Evolutionary conservation across 2,888 invertebrate genomes (phyloP).

Genomic region (Chalcis sispes): DNA sequence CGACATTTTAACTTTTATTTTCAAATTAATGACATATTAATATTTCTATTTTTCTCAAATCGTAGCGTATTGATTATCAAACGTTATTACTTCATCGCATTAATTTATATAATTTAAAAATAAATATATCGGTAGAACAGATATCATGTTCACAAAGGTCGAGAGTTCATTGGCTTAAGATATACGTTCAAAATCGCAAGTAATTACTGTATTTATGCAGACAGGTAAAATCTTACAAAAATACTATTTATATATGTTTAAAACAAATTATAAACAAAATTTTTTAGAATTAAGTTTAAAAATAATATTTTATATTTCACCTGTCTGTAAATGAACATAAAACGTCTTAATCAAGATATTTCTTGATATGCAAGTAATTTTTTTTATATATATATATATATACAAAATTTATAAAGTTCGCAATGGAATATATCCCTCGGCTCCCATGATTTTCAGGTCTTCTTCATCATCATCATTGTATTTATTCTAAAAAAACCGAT

Average conservation of each 20-base stretch:
- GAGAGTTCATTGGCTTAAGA: conserved; percentile 23
- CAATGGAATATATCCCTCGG: conserved; percentile 74
- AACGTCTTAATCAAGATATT: not conserved
- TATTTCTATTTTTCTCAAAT: too few relatives aligned
- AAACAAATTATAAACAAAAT: too few relatives aligned
- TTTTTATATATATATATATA: conserved; percentile 49
- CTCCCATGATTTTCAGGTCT: conserved; percentile 72
- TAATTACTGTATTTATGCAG: not conserved
- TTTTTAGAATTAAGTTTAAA: too few relatives aligned
- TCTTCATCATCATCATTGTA: conserved; percentile 68
- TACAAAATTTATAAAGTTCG: conserved; percentile 68
- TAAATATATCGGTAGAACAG: conserved; percentile 9
- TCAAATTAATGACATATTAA: too few relatives aligned
- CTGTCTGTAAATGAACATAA: not conserved
- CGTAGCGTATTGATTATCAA: too few relatives aligned
- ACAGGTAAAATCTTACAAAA: not conserved
- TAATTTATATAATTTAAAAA: conserved; percentile 2
- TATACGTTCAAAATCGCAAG: conserved; percentile 14
- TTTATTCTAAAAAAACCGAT: conserved; percentile 71
- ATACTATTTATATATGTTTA: not conserved
- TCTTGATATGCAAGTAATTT: not conserved
- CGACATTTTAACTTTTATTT: conserved; percentile 1
- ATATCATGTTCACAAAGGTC: not conserved
- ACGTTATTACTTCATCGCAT: too few relatives aligned
- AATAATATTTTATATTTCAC: conserved; percentile 2